Conservation (phyloP, 2,888 invertebrate species). For the Folsomia candida region DNA sequence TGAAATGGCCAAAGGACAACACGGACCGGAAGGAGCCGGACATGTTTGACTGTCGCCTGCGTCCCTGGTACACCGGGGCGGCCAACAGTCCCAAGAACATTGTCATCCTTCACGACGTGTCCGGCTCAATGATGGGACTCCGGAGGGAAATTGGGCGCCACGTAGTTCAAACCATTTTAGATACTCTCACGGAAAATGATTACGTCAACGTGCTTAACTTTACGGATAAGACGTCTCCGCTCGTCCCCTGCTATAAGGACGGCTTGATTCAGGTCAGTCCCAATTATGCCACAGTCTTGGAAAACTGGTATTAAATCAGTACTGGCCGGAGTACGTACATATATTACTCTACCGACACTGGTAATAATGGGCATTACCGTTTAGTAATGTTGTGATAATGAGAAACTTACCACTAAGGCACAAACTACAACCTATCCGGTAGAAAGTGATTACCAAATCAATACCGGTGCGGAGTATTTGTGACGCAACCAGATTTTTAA, state of each 20-base stretch:
- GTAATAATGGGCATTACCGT: too few relatives aligned
- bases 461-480: too few relatives aligned
- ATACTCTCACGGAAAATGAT: conserved; percentile 96
- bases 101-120: conserved; percentile 88
- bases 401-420: too few relatives aligned
- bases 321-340: too few relatives aligned
- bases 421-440: too few relatives aligned
- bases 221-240: conserved; percentile 67
- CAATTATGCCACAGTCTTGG: background rate
- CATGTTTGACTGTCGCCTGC: conserved; percentile 84
- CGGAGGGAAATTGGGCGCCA: conserved; percentile 84
- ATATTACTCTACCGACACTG: too few relatives aligned
- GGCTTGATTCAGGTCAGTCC: conserved; percentile 80
- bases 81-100: conserved; percentile 97
- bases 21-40: conserved; percentile 61
- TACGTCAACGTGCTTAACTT: conserved; percentile 89
- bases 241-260: conserved; percentile 81
- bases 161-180: conserved; percentile 83
- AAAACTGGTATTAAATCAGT: too few relatives aligned
- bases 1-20: conserved; percentile 67
- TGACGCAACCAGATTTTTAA: too few relatives aligned
- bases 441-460: too few relatives aligned
- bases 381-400: too few relatives aligned
- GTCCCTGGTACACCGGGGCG: conserved; percentile 94
- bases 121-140: conserved; percentile 66